These are phyloP conservation scores for Portunus trituberculatus DNA, from an alignment of 1,140 invertebrate genomes.

Conservation along the genomic window DNA sequence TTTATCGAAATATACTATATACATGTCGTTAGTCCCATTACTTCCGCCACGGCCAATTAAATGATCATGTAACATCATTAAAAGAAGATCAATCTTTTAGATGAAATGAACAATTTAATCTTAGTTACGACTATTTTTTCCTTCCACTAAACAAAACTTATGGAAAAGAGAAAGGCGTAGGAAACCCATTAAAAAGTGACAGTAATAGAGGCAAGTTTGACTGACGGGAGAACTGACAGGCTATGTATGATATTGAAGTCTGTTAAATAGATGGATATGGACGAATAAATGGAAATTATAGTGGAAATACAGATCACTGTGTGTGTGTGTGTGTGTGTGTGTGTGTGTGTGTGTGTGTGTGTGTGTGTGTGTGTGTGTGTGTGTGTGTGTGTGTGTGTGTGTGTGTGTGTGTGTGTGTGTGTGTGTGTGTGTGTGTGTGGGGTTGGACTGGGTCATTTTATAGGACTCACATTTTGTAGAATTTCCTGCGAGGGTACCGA, in stretches of 20 bases:
- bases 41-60: too few species aligned
- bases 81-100: too few species aligned
- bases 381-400: neutral
- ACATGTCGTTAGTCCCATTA: too few species aligned
- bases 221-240: neutral
- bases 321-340: neutral
- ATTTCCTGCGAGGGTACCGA: neutral
- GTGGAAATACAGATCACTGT: neutral
- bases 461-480: neutral
- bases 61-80: too few species aligned
- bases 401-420: neutral
- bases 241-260: neutral
- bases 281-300: neutral
- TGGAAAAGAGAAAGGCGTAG: neutral
- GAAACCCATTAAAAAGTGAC: neutral
- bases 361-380: neutral
- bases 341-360: neutral
- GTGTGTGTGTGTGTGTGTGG: neutral
- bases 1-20: too few species aligned
- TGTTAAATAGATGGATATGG: neutral
- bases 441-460: too few species aligned
- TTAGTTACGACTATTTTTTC: neutral
- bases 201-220: neutral
- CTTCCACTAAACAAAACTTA: neutral
- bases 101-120: too few species aligned